Base-by-base conservation (phyloP, 2,888 invertebrate genomes). In the Cataglyphis albicans region DNA sequence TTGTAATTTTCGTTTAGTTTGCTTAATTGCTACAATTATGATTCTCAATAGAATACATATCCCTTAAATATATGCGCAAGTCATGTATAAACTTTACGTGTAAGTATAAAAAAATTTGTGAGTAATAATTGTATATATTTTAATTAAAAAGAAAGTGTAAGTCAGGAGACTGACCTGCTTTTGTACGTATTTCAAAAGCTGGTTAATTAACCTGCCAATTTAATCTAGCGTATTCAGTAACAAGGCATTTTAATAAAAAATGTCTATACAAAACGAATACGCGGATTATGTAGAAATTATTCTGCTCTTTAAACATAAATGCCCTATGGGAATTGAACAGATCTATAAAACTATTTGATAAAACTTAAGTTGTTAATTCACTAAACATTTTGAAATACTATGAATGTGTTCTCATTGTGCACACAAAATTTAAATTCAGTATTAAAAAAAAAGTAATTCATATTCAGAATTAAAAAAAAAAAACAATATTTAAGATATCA, bases 121-220 rank as follows among this genome's bases (percentile, higher is more conserved):
- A 32, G 25, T 48, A 81, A 52, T 29, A 59, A 7, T 15, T 44
- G 3, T 68, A 12, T 32, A 32, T 32, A 52, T 21, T 18, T 10
- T 52, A 6, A 52, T 32, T 9, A 3, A 41, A n/a, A 38, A 76
- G 59, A 82, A 63, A 70, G 18, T 92, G 89, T 90, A 84, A 89
- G 73, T 88, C 88, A 91, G 89, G 91, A 78, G 89, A 90, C 90
- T 91, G 90, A 64, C 90, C 86, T 89, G 86, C 86, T 85, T 88
- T 85, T 88, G 74, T 84, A 82, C 29, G 25, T 80, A 44, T 63
- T 18, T 76, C 89, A 86, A 90, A 87, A 85, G 59, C 89, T 88
- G 87, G 89, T 81, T 91, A 92, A 92, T 92, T 89, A 90, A 75
- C 88, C 91, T 88, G 80, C 63, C 85, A 35, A 35, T 76, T 81